Evolutionary conservation across 2,797 vertebrate species (phyloP).

Genomic region (Streptopelia turtur): DNA sequence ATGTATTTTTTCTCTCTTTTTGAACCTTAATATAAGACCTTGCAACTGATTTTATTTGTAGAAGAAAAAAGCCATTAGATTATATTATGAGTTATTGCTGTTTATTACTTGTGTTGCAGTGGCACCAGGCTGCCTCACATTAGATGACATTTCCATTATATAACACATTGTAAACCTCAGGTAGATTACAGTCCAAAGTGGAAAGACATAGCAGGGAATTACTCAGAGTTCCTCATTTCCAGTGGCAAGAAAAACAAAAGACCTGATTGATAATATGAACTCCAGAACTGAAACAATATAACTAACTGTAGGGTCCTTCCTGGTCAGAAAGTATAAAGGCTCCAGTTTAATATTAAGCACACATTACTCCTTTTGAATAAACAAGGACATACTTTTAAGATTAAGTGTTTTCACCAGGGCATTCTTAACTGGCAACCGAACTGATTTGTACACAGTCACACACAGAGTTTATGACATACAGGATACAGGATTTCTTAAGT

Average conservation of each 20-base stretch:
- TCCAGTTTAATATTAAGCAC: neutral
- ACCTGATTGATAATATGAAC: neutral
- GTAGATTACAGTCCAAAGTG: neutral
- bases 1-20: neutral
- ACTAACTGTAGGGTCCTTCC: neutral
- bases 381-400: neutral
- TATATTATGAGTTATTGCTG: neutral
- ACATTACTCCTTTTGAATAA: neutral
- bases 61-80: neutral
- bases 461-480: neutral
- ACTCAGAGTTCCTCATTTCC: neutral
- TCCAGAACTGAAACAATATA: neutral
- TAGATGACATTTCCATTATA: slow-evolving; percentile 11
- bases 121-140: slow-evolving; percentile 43
- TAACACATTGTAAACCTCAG: neutral
- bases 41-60: neutral
- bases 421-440: neutral
- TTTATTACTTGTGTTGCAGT: slow-evolving; percentile 31
- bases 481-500: neutral
- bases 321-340: neutral
- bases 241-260: neutral
- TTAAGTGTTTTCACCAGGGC: neutral
- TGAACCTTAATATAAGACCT: neutral
- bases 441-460: neutral
- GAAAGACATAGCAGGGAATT: slow-evolving; percentile 4